A percentile compares a stretch with the other conserved stretches of the same genome.
Evolutionary conservation across 2,797 vertebrate genomes (phyloP).

Genomic region (Thunnus albacares): DNA sequence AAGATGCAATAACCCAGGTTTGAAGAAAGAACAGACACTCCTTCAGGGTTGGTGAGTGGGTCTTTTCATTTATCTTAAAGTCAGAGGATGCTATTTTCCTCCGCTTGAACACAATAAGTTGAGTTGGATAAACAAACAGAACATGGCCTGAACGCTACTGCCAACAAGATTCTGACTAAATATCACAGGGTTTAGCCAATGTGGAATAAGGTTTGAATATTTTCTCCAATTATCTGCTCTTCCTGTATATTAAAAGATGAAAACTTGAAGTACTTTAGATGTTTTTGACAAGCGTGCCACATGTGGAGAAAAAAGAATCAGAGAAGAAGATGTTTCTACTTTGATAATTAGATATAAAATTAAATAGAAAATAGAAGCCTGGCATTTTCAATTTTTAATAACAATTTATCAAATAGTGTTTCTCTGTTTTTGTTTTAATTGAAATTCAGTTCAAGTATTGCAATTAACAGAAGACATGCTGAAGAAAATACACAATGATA

Average conservation of each 20-base stretch:
- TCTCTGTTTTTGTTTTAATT: conserved; percentile 32
- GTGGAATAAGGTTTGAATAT: not conserved
- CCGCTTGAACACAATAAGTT: not conserved
- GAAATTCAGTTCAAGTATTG: conserved; percentile 21
- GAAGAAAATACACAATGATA: not conserved
- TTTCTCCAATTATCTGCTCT: not conserved
- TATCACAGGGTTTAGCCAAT: not conserved
- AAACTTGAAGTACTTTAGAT: not conserved
- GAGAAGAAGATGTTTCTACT: conserved; percentile 7
- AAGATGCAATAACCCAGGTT: not conserved
- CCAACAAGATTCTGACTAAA: not conserved
- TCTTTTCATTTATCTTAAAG: not conserved
- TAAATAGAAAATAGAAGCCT: conserved; percentile 18
- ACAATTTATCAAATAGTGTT: conserved; percentile 36
- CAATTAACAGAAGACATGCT: not conserved
- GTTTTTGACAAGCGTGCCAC: conserved; percentile 1
- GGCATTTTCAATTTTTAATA: conserved; percentile 29
- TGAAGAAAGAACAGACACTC: not conserved
- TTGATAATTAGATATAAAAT: conserved; percentile 19
- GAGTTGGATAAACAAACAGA: not conserved
- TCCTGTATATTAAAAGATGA: not conserved
- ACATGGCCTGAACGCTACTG: not conserved
- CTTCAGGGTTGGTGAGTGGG: not conserved
- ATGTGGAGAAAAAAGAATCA: not conserved
- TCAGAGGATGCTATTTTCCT: not conserved